These are phyloP conservation scores for Eublepharis macularius DNA, from an alignment of 2,113 vertebrate species.

Conservation along the genomic window DNA sequence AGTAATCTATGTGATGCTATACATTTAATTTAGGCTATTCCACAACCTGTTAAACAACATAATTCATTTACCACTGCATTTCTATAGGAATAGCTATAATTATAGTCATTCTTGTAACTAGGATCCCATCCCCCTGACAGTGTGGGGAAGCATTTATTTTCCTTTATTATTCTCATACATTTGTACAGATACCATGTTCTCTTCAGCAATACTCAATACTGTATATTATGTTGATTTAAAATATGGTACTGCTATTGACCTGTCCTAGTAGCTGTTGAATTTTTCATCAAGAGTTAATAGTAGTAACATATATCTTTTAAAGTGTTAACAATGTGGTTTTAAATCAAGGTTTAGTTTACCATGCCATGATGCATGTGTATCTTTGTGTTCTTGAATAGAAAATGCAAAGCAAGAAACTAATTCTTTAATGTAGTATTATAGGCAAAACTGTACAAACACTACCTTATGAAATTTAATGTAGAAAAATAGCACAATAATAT, in stretches of 20 bases:
- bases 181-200: background rate
- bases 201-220: background rate
- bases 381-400: background rate
- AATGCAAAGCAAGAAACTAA: background rate
- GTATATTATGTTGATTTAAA: background rate
- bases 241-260: background rate
- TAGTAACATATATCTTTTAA: background rate
- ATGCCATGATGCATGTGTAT: background rate
- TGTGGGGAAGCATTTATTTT: background rate
- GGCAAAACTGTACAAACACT: background rate
- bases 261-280: background rate
- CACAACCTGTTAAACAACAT: constrained; percentile 50
- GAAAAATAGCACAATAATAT: background rate
- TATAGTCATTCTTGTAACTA: constrained; percentile 49
- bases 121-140: constrained; percentile 19
- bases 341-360: background rate
- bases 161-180: background rate
- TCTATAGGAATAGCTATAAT: constrained; percentile 57
- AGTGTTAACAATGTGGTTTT: background rate
- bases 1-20: constrained; percentile 46
- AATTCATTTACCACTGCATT: constrained; percentile 53
- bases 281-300: background rate
- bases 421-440: background rate
- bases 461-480: too few species aligned
- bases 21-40: constrained; percentile 61